Percentiles rank a stretch among this genome's conserved stretches.
Evolutionary conservation across 2,113 vertebrate species (phyloP).

Genomic region (Oncorhynchus tshawytscha): DNA sequence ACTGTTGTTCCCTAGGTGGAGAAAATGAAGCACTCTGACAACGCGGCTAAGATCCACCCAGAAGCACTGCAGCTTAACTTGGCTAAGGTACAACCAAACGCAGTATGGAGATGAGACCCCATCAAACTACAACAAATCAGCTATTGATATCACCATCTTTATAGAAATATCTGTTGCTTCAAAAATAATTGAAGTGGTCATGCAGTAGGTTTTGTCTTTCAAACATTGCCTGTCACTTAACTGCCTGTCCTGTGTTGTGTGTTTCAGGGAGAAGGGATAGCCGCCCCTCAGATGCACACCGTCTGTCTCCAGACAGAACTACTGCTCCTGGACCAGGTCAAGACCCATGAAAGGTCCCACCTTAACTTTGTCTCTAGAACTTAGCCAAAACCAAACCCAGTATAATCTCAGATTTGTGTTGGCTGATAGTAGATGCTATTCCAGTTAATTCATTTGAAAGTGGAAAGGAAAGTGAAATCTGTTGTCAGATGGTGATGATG

Average conservation of each 20-base stretch:
- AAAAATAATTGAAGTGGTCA: not conserved
- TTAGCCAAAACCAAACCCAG: not conserved
- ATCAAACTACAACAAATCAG: not conserved
- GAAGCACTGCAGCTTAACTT: not conserved
- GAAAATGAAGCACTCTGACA: not conserved
- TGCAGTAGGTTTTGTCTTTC: not conserved
- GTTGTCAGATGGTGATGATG: not conserved
- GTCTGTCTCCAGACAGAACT: not conserved
- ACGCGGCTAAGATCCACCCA: not conserved
- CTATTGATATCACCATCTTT: not conserved
- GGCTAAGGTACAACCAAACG: not conserved
- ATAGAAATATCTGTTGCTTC: not conserved
- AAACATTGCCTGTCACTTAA: not conserved
- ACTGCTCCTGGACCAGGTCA: not conserved
- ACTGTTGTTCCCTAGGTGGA: not conserved
- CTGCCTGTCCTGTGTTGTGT: not conserved
- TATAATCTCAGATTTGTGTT: not conserved
- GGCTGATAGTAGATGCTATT: not conserved
- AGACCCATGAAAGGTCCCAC: not conserved
- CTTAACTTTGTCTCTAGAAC: not conserved
- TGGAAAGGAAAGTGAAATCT: not conserved
- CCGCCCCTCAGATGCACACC: not conserved
- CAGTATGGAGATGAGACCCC: not conserved
- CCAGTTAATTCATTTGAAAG: not conserved
- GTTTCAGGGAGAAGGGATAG: not conserved